These are phyloP conservation scores for Icerya purchasi DNA, from an alignment of 2,888 invertebrate species.

Conservation along the genomic window DNA sequence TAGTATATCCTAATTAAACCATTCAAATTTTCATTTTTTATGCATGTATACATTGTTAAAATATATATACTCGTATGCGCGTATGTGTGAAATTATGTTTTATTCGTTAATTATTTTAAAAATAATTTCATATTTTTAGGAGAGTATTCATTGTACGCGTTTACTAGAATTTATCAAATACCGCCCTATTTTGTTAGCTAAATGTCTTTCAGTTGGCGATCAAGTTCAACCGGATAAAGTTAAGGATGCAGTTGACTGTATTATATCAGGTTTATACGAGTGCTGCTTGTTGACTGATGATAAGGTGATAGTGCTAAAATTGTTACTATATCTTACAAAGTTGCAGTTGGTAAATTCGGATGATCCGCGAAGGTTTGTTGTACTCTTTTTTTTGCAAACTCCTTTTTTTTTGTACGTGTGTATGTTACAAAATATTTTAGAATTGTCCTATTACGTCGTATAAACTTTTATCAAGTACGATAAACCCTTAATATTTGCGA, in stretches of 20 bases:
- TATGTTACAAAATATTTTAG: no score
- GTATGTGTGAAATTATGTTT: no score
- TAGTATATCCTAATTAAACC: no score
- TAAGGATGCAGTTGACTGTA: conserved; percentile 31
- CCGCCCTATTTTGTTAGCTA: conserved; percentile 41
- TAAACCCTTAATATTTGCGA: background rate
- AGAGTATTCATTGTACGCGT: conserved; percentile 4
- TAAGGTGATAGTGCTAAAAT: conserved; percentile 39
- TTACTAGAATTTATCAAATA: conserved; percentile 14
- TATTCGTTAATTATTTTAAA: no score
- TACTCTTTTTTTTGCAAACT: no score
- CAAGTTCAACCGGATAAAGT: conserved; percentile 29
- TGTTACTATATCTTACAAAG: conserved; percentile 43
- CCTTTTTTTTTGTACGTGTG: no score
- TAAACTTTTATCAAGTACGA: background rate
- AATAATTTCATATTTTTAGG: conserved; percentile 5
- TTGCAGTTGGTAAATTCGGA: conserved; percentile 47
- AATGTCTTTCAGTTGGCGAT: conserved; percentile 45
- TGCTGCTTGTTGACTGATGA: conserved; percentile 55
- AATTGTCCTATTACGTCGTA: no score
- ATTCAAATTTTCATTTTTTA: no score
- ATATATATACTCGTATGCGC: no score
- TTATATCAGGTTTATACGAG: conserved; percentile 46
- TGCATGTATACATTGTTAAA: no score
- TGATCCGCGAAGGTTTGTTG: conserved; percentile 35